A percentile compares a stretch with the other conserved stretches of the same genome.
Evolutionary conservation across 2,888 invertebrate species (phyloP).

Genomic region (Himalopsyche anomala): DNA sequence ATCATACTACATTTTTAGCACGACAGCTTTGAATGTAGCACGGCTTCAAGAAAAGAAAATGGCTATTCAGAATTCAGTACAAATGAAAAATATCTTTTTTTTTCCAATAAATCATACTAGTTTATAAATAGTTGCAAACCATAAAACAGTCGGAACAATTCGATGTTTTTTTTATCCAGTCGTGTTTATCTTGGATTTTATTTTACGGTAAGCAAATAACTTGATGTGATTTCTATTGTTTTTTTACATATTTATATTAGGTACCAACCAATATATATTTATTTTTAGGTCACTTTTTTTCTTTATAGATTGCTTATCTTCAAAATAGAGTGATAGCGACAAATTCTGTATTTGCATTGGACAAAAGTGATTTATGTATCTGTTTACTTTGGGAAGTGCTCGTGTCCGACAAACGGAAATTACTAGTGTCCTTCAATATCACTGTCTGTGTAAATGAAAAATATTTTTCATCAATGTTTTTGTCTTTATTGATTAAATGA

Average conservation of each 20-base stretch:
- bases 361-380: no score
- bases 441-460: no score
- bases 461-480: no score
- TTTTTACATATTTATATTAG: not conserved
- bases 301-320: slow-evolving; percentile 6
- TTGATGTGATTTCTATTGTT: slow-evolving; percentile 10
- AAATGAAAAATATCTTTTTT: not conserved
- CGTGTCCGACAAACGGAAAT: no score
- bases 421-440: no score
- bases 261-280: no score
- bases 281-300: not conserved
- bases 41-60: no score
- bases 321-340: not conserved
- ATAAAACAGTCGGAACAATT: not conserved
- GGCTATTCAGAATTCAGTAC: no score
- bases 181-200: not conserved
- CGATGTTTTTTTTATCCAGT: not conserved
- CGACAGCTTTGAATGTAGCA: no score
- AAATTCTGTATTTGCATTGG: not conserved
- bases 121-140: not conserved
- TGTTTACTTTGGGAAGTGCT: no score
- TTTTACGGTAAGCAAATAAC: not conserved
- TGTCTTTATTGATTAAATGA: no score
- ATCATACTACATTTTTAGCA: no score
- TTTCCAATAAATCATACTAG: not conserved